phyloP scores from a whole-genome alignment of 1,140 invertebrate species.

The Macrosteles quadrilineatus region DNA sequence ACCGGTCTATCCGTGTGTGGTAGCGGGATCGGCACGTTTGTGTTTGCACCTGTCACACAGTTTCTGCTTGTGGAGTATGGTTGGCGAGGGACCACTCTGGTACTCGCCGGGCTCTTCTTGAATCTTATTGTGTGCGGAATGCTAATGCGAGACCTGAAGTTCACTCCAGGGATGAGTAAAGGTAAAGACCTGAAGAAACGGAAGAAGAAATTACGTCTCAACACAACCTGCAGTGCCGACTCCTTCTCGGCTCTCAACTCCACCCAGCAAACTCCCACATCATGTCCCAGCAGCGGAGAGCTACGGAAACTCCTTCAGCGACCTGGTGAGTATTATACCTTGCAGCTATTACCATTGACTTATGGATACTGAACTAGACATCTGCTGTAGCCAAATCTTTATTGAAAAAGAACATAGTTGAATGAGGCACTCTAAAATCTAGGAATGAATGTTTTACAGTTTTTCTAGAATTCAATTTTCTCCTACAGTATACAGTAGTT shows the following conservation, averaged over 20 bases:
- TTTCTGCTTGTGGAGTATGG: constrained; percentile 75
- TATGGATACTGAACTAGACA: too few relatives aligned
- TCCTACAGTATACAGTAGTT: too few relatives aligned
- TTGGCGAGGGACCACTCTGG: constrained; percentile 81
- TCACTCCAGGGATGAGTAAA: constrained; percentile 66
- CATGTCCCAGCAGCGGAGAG: constrained; percentile 65
- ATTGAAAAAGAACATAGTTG: too few relatives aligned
- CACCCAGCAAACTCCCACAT: constrained; percentile 51
- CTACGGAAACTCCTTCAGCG: constrained; percentile 62
- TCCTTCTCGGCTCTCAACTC: constrained; percentile 50
- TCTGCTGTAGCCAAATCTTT: too few relatives aligned
- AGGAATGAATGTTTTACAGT: too few relatives aligned
- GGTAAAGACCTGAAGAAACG: constrained; percentile 59
- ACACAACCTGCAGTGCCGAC: constrained; percentile 42
- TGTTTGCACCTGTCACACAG: constrained; percentile 86
- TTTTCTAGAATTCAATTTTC: too few relatives aligned
- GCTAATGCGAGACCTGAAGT: constrained; percentile 78
- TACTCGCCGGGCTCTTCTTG: constrained; percentile 81
- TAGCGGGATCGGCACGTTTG: constrained; percentile 80
- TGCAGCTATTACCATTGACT: too few relatives aligned
- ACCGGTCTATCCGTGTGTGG: constrained; percentile 92
- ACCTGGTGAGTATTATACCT: constrained; percentile 34
- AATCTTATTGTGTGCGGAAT: constrained; percentile 86
- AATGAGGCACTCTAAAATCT: too few relatives aligned
- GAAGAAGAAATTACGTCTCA: constrained; percentile 53